Evolutionary conservation across 2,888 invertebrate genomes (phyloP).

Genomic region (Stenichneumon culpator): DNA sequence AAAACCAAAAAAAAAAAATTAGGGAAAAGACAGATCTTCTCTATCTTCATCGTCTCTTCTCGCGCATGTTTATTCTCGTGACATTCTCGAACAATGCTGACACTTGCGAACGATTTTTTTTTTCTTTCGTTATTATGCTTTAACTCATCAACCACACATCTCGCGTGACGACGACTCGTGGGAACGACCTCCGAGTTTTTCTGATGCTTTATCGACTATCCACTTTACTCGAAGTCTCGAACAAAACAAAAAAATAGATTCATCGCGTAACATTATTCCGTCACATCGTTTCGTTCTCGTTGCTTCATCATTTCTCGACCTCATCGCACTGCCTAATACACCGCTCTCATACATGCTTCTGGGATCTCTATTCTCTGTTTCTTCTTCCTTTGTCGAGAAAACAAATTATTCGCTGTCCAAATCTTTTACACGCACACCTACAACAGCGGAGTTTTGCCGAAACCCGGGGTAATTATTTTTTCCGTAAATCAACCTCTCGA

Average conservation of each 20-base stretch:
- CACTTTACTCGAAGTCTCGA: neutral
- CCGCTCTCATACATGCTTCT: slow-evolving; percentile 81
- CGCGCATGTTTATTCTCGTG: slow-evolving; percentile 20
- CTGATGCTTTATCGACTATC: neutral
- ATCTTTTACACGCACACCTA: neutral
- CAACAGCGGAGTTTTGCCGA: neutral
- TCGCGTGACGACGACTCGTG: slow-evolving; percentile 3
- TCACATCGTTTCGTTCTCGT: slow-evolving; percentile 52
- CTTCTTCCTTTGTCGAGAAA: slow-evolving; percentile 20
- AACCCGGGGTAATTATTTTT: neutral
- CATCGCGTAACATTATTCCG: slow-evolving; percentile 49
- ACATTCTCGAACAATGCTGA: slow-evolving; percentile 7
- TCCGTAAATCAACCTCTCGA: neutral
- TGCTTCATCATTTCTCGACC: slow-evolving; percentile 62
- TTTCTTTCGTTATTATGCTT: neutral
- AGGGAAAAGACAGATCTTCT: slow-evolving; percentile 10
- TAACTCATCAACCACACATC: slow-evolving; percentile 12
- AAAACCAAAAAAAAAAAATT: neutral
- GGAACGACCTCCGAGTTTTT: neutral
- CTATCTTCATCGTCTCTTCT: slow-evolving; percentile 12
- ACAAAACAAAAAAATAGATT: slow-evolving; percentile 26
- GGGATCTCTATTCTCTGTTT: slow-evolving; percentile 36
- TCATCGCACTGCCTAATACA: slow-evolving; percentile 81
- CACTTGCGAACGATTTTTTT: slow-evolving; percentile 7
- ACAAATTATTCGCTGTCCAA: slow-evolving; percentile 7